These are phyloP conservation scores for Saturnia japonica DNA, from an alignment of 2,888 invertebrate genomes.

Conservation along the genomic window DNA sequence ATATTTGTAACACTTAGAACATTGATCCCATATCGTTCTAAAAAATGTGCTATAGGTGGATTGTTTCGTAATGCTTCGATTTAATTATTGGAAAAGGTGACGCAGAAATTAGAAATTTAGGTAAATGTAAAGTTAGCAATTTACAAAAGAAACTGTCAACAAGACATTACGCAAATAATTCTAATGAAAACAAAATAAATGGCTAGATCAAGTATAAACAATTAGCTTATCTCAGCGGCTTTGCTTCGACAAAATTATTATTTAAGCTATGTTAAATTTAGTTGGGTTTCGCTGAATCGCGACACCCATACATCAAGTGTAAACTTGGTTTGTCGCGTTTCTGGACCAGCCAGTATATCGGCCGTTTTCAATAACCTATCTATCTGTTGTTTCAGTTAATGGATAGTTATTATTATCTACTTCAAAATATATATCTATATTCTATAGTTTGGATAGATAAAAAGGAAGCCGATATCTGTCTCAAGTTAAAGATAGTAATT, in stretches of 20 bases:
- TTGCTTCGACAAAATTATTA: not conserved
- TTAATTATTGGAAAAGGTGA: not conserved
- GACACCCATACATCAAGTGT: too few relatives aligned
- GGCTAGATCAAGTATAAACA: not conserved
- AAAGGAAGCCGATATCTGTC: too few relatives aligned
- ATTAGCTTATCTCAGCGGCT: not conserved
- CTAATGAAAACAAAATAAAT: not conserved
- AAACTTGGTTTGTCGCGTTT: too few relatives aligned
- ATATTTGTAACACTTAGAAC: conserved; percentile 51
- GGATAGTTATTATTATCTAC: too few relatives aligned
- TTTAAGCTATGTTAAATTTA: not conserved
- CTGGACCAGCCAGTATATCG: too few relatives aligned
- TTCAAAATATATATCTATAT: too few relatives aligned
- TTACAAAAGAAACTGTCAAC: conserved; percentile 15
- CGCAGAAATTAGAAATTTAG: conserved; percentile 18
- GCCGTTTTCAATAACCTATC: too few relatives aligned
- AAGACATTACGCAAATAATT: not conserved
- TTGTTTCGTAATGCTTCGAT: conserved; percentile 31
- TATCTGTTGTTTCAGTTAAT: too few relatives aligned
- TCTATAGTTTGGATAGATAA: too few relatives aligned
- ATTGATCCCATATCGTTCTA: conserved; percentile 57
- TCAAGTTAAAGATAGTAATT: too few relatives aligned
- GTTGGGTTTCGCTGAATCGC: too few relatives aligned
- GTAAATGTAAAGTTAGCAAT: conserved; percentile 20
- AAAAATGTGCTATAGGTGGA: conserved; percentile 25